Evolutionary conservation across 2,113 vertebrate genomes (phyloP).

Genomic region (Melanerpes formicivorus): DNA sequence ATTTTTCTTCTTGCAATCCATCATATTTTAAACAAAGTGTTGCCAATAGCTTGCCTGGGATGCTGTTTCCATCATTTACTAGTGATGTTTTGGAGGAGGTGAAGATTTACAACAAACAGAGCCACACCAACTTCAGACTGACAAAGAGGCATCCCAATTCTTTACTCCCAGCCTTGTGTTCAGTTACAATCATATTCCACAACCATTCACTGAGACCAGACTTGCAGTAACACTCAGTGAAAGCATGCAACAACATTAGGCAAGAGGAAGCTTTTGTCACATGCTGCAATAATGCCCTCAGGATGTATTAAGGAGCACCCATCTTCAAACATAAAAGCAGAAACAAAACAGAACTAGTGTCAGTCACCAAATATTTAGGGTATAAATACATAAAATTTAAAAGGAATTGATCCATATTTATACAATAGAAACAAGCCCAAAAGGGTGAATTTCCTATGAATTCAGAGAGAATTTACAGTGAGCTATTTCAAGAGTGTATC

Average conservation of each 20-base stretch:
- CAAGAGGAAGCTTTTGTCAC: neutral
- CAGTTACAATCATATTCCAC: neutral
- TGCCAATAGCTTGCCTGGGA: neutral
- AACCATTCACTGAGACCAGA: neutral
- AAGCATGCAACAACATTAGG: neutral
- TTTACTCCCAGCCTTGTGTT: neutral
- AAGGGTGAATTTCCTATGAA: neutral
- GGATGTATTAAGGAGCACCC: fast-evolving
- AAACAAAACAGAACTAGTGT: neutral
- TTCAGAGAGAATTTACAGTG: neutral
- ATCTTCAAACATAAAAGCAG: neutral
- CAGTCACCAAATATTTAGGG: fast-evolving
- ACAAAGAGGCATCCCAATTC: neutral
- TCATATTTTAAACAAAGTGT: neutral
- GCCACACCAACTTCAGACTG: neutral
- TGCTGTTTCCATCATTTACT: neutral
- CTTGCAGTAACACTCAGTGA: neutral
- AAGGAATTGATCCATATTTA: neutral
- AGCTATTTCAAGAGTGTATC: neutral
- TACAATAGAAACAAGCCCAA: neutral
- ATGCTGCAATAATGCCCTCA: neutral
- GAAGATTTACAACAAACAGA: neutral
- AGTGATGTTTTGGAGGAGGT: neutral
- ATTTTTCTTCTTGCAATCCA: neutral
- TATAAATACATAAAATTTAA: neutral